These are phyloP conservation scores for Oostethus manadensis DNA, from an alignment of 2,113 vertebrate species.

Conservation along the genomic window DNA sequence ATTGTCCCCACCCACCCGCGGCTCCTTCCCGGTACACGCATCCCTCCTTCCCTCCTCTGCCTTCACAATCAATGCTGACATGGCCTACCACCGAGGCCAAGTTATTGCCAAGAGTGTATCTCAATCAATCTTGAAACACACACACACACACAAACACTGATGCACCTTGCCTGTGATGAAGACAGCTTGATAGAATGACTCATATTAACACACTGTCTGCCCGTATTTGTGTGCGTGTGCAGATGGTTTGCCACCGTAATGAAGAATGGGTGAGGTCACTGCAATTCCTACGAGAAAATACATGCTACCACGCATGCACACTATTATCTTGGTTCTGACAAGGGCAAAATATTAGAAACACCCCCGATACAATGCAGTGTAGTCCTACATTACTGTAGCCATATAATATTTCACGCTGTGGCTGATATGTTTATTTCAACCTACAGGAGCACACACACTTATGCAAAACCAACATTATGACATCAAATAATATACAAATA, in stretches of 20 bases:
- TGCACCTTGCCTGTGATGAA: neutral
- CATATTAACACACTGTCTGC: slow-evolving; percentile 12
- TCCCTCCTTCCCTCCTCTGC: slow-evolving; percentile 23
- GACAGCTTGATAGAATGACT: slow-evolving; percentile 10
- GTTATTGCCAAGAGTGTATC: slow-evolving; percentile 23
- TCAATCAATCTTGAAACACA: slow-evolving; percentile 4
- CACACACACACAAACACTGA: neutral
- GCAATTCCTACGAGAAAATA: slow-evolving; percentile 38
- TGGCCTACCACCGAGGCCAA: slow-evolving; percentile 18
- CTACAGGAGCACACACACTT: too few relatives aligned
- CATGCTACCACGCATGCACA: slow-evolving; percentile 10
- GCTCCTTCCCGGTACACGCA: slow-evolving; percentile 16
- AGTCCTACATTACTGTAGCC: neutral
- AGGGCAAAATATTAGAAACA: neutral
- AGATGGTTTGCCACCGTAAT: slow-evolving; percentile 16
- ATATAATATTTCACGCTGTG: too few relatives aligned
- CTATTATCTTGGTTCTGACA: neutral
- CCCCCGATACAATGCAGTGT: neutral
- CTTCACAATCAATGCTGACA: slow-evolving; percentile 38
- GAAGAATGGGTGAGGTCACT: slow-evolving; percentile 54
- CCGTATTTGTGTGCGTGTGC: slow-evolving; percentile 16
- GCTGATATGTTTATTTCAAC: too few relatives aligned
- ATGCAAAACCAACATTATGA: too few relatives aligned
- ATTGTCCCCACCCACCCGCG: slow-evolving; percentile 38
- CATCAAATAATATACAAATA: too few relatives aligned